Conservation (phyloP, 1,140 invertebrate species). For the Aphelenchoides fujianensis region DNA sequence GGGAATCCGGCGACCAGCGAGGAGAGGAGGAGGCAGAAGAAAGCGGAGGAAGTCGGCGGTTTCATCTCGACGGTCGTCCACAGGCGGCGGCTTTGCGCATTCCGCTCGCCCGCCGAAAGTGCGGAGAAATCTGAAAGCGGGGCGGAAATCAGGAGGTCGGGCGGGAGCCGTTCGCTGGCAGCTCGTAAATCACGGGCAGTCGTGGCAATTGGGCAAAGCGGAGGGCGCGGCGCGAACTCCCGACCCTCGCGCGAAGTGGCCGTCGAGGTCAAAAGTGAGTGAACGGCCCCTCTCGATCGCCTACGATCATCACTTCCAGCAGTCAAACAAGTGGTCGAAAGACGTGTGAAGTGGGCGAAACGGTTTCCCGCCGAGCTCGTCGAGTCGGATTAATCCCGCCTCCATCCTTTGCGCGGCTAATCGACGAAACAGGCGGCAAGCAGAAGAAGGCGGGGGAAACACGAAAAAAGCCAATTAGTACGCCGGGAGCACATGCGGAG, state of each 20-base stretch:
- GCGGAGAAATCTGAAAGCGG: neutral
- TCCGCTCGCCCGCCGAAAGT: neutral
- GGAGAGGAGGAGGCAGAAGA: neutral
- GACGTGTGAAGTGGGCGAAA: neutral
- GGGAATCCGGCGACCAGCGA: no score
- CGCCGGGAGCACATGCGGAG: neutral
- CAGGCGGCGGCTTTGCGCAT: neutral
- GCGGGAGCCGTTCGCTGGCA: slow-evolving; percentile 1
- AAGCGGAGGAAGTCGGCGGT: neutral
- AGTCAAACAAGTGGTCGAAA: neutral
- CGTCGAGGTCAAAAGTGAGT: neutral
- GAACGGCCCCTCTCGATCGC: no score
- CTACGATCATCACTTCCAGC: no score
- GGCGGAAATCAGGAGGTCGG: neutral
- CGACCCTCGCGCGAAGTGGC: neutral
- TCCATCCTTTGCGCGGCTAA: neutral
- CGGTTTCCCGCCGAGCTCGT: neutral
- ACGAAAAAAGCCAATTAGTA: slow-evolving; percentile 1
- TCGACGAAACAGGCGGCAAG: neutral
- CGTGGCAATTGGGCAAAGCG: neutral
- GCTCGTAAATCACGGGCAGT: neutral
- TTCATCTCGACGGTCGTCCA: neutral
- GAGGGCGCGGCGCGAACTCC: neutral
- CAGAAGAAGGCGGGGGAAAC: neutral
- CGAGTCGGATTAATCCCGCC: slow-evolving; percentile 5